Evolutionary conservation across 2,888 invertebrate species (phyloP), one percentile per base, ranked within the genome.

Genomic region (Hypsopygia costalis): DNA sequence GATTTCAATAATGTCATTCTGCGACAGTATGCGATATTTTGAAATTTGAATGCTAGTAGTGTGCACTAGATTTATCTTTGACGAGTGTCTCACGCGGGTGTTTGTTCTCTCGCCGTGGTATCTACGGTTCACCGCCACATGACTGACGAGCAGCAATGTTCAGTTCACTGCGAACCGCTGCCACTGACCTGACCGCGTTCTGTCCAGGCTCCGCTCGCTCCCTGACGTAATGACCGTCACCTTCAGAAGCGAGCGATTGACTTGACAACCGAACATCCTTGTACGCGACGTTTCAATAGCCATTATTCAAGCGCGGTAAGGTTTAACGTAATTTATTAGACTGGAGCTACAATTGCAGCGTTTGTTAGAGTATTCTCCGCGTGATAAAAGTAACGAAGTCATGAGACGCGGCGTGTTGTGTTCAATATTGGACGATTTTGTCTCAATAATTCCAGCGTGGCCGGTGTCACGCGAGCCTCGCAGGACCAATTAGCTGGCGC

Each of bases 401-500:
- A 73, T 73, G 71, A 68, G 55, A 58, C 66, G 69, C 68, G 55
- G 59, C 67, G 58, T 65, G 69, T 73, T 62, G 68, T 69, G 68
- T 71, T 72, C 70, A 79, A 73, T 78, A 78, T 78, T 75, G 77
- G 71, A 68, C 66, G 73, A 76, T 78, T 78, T 78, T 79, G 81
- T 80, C 72, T 78, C 72, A 78, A 82, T 80, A 82, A 81, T 78
- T 76, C 70, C 61, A 57, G 62, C 64, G 53, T 52, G 55, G 62
- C 64, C 52, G 53, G 68, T 77, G 86, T 87, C 87, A 86, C 86
- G 86, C 85, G 80, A 83, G 72, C 68, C 71, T 63, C 63, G 66
- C 72, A 64, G 58, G 62, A 78, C 88, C 87, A 88, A 88, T 88
- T 87, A 87, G 80, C 66, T 63, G 78, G 76, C 78, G 78, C 80